Evolutionary conservation across 2,797 vertebrate species (phyloP).

Genomic region (Scarus forsteni): DNA sequence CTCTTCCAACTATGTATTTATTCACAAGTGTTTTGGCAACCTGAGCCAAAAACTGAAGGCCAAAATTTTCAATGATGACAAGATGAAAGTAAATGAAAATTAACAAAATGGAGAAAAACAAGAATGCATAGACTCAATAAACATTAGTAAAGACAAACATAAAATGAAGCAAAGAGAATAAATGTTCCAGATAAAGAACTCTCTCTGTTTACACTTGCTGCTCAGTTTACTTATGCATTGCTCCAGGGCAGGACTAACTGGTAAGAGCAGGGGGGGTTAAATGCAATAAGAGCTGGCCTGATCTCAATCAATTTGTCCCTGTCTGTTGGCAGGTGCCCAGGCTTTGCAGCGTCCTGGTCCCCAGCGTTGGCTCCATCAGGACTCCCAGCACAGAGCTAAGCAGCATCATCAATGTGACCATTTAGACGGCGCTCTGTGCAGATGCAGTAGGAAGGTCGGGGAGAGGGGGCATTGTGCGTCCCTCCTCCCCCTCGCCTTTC

Average conservation of each 20-base stretch:
- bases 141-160: slow-evolving; percentile 18
- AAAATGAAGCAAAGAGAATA: slow-evolving; percentile 1
- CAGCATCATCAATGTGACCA: slow-evolving; percentile 81
- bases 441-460: slow-evolving; percentile 78
- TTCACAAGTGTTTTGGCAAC: slow-evolving; percentile 57
- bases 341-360: slow-evolving; percentile 64
- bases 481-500: slow-evolving; percentile 71
- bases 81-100: slow-evolving; percentile 48
- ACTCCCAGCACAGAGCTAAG: slow-evolving; percentile 73
- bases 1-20: slow-evolving; percentile 56
- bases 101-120: slow-evolving; percentile 25
- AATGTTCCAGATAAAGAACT: slow-evolving; percentile 1
- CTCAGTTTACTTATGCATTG: slow-evolving; percentile 39
- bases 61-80: slow-evolving; percentile 58
- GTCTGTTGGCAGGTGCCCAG: slow-evolving; percentile 78
- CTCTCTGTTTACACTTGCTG: slow-evolving; percentile 24
- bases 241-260: slow-evolving; percentile 55
- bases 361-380: slow-evolving; percentile 78
- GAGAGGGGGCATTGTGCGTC: slow-evolving; percentile 62
- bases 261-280: slow-evolving; percentile 59
- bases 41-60: slow-evolving; percentile 69
- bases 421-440: slow-evolving; percentile 79
- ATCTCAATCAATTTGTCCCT: slow-evolving; percentile 81
- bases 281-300: slow-evolving; percentile 75
- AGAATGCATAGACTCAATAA: slow-evolving; percentile 22